Evolutionary conservation across 23 tunicate species (phyloP).

Genomic region (Halocynthia roretzi): DNA sequence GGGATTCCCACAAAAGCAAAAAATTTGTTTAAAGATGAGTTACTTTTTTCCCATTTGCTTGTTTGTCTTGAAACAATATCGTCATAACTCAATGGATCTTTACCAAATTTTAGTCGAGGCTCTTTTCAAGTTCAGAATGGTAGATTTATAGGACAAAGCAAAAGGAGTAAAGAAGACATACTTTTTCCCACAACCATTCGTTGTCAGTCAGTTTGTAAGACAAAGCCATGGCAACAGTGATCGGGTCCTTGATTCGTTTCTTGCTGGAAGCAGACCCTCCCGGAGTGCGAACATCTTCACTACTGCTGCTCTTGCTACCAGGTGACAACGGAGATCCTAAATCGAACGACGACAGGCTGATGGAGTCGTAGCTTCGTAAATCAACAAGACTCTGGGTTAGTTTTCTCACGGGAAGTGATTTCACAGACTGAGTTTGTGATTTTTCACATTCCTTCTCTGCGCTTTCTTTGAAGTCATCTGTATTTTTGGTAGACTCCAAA

Average conservation of each 20-base stretch:
- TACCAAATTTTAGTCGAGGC: too few relatives aligned
- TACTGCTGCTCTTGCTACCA: constrained; percentile 10
- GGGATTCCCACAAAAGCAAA: too few relatives aligned
- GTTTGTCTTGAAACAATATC: too few relatives aligned
- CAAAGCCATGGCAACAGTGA: constrained; percentile 47
- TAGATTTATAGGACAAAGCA: not conserved
- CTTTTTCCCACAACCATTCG: constrained; percentile 95
- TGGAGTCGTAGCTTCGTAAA: not conserved
- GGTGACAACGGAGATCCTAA: constrained; percentile 1
- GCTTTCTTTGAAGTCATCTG: not conserved
- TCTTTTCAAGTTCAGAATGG: not conserved
- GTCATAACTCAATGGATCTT: too few relatives aligned
- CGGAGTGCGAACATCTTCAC: constrained; percentile 30
- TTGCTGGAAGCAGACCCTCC: constrained; percentile 13
- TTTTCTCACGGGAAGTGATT: not conserved
- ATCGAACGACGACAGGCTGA: not conserved
- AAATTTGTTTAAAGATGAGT: not conserved
- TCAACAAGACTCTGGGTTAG: constrained; percentile 16
- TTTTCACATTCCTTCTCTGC: constrained; percentile 4
- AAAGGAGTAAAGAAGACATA: constrained; percentile 8
- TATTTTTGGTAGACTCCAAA: not conserved
- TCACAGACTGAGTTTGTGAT: not conserved
- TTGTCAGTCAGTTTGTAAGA: constrained; percentile 73
- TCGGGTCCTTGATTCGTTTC: constrained; percentile 23
- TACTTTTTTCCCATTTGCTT: not conserved